Base-by-base conservation (phyloP, 2,113 vertebrate species). In the Syngnathoides biaculeatus region DNA sequence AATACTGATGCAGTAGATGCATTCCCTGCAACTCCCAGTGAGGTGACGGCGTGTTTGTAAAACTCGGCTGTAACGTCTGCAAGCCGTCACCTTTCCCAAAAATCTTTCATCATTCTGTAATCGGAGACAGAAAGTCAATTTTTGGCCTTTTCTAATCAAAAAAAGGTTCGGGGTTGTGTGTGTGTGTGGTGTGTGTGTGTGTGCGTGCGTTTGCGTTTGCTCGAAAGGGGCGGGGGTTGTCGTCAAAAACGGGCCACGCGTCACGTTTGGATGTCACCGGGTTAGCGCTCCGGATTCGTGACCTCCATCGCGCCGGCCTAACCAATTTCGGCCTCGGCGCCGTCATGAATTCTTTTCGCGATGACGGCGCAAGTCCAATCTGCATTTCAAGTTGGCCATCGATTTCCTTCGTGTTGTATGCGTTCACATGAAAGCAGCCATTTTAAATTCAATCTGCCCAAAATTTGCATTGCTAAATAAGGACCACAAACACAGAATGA, bases 91-190 rank as follows among this genome's bases (percentile, higher is more conserved):
- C 15, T 27, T 38, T 58, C 30, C 4, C 19, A 8, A 8, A 58
- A 58, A 38, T 19, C 27, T 58, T 35, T 35, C 70, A 87, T 83
- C 78, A 83, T 81, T 85, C 73, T 76, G 68, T 71, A 74, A 85
- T 65, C 64, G n/a, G n/a, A 53, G 82, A 79, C 85, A 81, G 83
- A 75, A 85, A 85, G 79, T 84, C 79, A 65, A 79, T 87, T 84
- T 86, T 89, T 82, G n/a, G 86, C 82, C 40, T 2, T 77, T 78
- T 69, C 69, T 85, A 82, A 88, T 86, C 80, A 87, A 74, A 79
- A 74, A 74, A 72, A 61, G 19, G 57, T 58, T 52, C 22, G 64
- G 24, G 22, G 11, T 40, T 26, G 5, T 19, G 45, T 47, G 43
- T 14, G 43, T 5, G 43, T 45, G 43, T 45, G 43, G 30, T 35